Evolutionary conservation across 2,888 invertebrate genomes (phyloP).

Genomic region (Toxonevra muliebris): DNA sequence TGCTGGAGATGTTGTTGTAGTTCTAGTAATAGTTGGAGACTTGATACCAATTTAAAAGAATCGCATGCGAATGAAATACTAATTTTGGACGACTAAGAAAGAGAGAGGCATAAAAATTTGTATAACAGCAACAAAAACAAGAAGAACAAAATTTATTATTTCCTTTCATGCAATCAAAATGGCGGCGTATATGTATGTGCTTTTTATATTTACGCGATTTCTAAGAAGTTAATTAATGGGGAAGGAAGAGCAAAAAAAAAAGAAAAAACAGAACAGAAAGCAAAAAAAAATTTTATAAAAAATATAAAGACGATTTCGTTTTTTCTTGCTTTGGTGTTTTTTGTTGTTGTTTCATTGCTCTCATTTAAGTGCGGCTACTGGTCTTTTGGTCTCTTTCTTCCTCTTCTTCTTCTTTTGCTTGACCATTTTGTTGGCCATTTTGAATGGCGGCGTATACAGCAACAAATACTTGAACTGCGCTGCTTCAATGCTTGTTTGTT

Average conservation of each 20-base stretch:
- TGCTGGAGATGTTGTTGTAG: no score
- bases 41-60: conserved; percentile 35
- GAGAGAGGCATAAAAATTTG: conserved; percentile 46
- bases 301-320: conserved; percentile 28
- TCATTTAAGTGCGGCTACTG: conserved; percentile 51
- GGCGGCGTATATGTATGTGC: conserved; percentile 34
- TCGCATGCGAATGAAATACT: conserved; percentile 44
- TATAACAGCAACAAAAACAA: conserved; percentile 28
- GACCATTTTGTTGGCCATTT: no score
- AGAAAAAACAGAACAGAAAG: conserved; percentile 34
- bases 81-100: conserved; percentile 52
- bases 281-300: no score
- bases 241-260: conserved; percentile 27
- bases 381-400: conserved; percentile 38
- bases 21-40: conserved; percentile 39
- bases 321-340: conserved; percentile 36
- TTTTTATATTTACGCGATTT: conserved; percentile 41
- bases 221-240: conserved; percentile 55
- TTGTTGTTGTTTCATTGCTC: conserved; percentile 26
- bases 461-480: no score
- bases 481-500: neutral
- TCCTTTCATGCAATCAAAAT: conserved; percentile 37
- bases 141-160: conserved; percentile 4
- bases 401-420: neutral
- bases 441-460: conserved; percentile 53